A percentile compares a stretch with the other conserved stretches of the same genome.
phyloP scores from a whole-genome alignment of 2,797 vertebrate species.

The Pempheris klunzingeri region DNA sequence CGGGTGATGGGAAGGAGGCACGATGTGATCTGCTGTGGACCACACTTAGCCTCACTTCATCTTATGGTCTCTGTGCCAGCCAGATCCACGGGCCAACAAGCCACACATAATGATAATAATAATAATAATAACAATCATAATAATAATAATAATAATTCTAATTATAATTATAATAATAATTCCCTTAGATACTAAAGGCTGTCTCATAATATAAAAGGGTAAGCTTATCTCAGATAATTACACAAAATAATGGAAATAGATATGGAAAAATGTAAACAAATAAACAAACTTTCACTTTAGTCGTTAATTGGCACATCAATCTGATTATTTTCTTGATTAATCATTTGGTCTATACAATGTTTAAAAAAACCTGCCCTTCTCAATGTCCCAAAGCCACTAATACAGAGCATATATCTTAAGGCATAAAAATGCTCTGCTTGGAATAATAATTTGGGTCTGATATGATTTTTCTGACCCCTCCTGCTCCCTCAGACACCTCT shows the following conservation, averaged over 20 bases:
- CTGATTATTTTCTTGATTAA: not conserved
- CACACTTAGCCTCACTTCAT: no score
- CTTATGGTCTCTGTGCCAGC: not conserved
- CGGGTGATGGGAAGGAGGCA: slow-evolving; percentile 81
- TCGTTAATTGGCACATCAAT: not conserved
- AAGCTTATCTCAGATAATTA: not conserved
- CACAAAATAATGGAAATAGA: not conserved
- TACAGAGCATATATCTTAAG: no score
- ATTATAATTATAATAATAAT: no score
- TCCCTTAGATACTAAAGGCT: no score
- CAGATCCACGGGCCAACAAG: not conserved
- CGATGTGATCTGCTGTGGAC: not conserved
- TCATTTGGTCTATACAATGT: not conserved
- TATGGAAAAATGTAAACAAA: not conserved
- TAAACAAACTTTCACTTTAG: not conserved
- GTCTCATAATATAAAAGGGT: not conserved
- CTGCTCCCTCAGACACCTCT: no score
- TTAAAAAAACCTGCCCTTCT: not conserved
- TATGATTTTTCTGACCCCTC: no score
- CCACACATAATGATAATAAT: not conserved
- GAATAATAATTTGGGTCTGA: no score
- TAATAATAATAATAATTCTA: no score
- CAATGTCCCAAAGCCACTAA: no score
- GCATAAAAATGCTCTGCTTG: no score
- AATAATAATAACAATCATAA: not conserved